Conservation (phyloP, 2,113 vertebrate genomes). For the Hydrolagus affinis region DNA sequence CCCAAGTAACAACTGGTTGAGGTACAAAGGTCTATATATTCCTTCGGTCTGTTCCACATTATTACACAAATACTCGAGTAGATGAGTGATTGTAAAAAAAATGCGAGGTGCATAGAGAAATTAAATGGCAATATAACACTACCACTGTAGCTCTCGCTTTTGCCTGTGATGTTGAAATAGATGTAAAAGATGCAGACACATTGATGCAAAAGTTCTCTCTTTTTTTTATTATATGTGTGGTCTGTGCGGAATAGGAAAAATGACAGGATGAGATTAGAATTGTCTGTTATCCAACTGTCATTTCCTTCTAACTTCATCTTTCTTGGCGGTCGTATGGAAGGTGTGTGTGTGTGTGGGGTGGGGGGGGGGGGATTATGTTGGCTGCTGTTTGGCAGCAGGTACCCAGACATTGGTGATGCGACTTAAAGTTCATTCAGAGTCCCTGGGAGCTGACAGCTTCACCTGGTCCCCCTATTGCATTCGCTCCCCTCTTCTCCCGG, state of each 20-base stretch:
- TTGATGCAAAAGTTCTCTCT: conserved; percentile 34
- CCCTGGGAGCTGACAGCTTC: conserved; percentile 51
- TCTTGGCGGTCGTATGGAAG: conserved; percentile 34
- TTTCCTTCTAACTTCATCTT: conserved; percentile 46
- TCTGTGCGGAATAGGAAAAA: conserved; percentile 41
- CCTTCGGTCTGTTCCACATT: background rate
- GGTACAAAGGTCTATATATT: background rate
- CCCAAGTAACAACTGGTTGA: background rate
- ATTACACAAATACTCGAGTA: background rate
- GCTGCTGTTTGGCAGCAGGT: conserved; percentile 40
- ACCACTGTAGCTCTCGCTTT: background rate
- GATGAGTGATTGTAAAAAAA: background rate
- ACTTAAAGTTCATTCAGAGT: conserved; percentile 41
- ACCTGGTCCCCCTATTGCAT: conserved; percentile 47
- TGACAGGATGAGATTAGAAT: conserved; percentile 40
- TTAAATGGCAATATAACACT: background rate
- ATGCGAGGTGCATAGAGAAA: background rate
- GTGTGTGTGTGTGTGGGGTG: conserved; percentile 34
- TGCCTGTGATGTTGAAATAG: conserved; percentile 36
- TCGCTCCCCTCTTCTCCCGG: conserved; percentile 42
- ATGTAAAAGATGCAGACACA: conserved; percentile 39
- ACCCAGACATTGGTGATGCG: conserved; percentile 34
- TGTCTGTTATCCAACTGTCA: conserved; percentile 45
- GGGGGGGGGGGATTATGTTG: conserved; percentile 41
- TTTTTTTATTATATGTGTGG: conserved; percentile 43